Conservation (phyloP, 2,888 invertebrate genomes). For the Fragum fragum region DNA sequence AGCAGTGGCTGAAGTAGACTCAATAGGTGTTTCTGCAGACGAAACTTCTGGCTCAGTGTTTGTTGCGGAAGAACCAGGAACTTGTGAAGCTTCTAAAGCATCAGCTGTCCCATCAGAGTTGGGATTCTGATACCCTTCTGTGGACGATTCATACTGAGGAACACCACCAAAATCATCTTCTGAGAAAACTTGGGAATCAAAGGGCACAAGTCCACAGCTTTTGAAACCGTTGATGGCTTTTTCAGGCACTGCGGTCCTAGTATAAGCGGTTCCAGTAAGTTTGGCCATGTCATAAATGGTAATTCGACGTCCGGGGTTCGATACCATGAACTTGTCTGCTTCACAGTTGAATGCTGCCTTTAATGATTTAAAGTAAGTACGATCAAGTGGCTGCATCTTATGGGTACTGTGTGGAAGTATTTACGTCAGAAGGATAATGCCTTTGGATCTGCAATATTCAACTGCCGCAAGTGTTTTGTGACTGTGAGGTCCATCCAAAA, state of each 20-base stretch:
- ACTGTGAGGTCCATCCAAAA: constrained; percentile 85
- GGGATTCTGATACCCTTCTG: not conserved
- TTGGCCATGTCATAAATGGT: constrained; percentile 56
- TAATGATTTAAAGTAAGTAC: constrained; percentile 68
- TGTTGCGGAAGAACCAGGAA: not conserved
- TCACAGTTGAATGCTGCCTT: constrained; percentile 66
- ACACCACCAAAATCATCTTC: not conserved
- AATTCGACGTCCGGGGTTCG: constrained; percentile 61
- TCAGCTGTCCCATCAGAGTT: not conserved
- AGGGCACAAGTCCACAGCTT: not conserved
- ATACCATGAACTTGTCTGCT: constrained; percentile 55
- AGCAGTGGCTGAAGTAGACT: not conserved
- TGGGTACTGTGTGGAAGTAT: constrained; percentile 85
- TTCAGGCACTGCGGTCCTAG: constrained; percentile 24
- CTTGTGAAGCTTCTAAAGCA: not conserved
- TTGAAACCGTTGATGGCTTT: constrained; percentile 1
- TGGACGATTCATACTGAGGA: not conserved
- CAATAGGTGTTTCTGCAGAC: not conserved
- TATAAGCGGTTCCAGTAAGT: constrained; percentile 64
- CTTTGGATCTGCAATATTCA: constrained; percentile 78
- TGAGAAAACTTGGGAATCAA: constrained; percentile 1
- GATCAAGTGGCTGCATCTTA: constrained; percentile 76
- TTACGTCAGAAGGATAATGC: constrained; percentile 81
- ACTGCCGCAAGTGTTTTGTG: constrained; percentile 79
- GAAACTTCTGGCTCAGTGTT: not conserved